Evolutionary conservation across 2,797 vertebrate genomes (phyloP), one percentile per base, ranked within the genome.

Genomic region (Leptoclinus maculatus): DNA sequence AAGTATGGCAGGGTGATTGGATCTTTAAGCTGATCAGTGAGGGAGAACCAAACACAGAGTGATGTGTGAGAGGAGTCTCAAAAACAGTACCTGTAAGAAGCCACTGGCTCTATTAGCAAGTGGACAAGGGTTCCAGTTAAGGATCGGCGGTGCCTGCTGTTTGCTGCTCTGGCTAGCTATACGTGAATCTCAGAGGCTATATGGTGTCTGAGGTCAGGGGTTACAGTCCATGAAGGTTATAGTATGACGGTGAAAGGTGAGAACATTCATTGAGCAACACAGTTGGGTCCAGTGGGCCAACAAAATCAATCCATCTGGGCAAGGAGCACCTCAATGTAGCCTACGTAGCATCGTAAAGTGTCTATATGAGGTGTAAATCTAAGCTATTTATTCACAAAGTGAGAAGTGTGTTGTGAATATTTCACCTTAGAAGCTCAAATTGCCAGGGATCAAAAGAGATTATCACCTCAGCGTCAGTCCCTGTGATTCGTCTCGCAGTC

Each of bases 401-500:
- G 75, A 72, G 27, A 79, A 23, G 54, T 66, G 79, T 47, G 41
- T 29, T 73, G 17, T 54, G 43, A 78, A 76, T 64, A 72, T 64
- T 83, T 80, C 17, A 78, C 70, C 51, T 60, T 72, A 47, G 56
- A 66, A 70, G 53, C 65, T 82, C 72, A 72, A 58, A 77, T 27
- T 32, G 39, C 62, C 73, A 60, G 25, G 45, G 75, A 2, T 3
- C 17, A 53, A 39, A 39, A 41, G 38, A 63, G 38, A 53, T 19
- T 1, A 70, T 65, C 41, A 32, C 53, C 12, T 38, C 79, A 27
- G 66, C 7, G 3, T 58, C 59, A 87, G 51, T 94, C 93, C 86
- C 93, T 93, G 88, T 93, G 94, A 91, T 95, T 93, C 49, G 93
- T 89, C 87, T 97, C 96, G 2, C 95, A 95, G 89, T 98, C 97